Base-by-base conservation (phyloP, 2,888 invertebrate species). In the Zaprionus obscuricornis region DNA sequence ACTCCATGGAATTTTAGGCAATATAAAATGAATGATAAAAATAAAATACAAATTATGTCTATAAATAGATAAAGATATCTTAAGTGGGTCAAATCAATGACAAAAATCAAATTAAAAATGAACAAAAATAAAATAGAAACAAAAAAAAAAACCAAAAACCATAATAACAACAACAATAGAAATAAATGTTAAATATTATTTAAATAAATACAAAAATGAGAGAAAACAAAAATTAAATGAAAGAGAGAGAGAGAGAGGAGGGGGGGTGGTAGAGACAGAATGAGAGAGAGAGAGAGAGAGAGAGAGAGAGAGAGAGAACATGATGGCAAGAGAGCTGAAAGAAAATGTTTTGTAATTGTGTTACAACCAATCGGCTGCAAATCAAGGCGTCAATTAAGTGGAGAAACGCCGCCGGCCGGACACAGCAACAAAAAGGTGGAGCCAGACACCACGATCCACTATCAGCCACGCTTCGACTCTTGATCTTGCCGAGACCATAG, bases 331-430 rank as follows among this genome's bases (percentile, higher is more conserved):
- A 31, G 16, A 13, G 10, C 16, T 7, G 34, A 2, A 8, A 13
- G 20, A 7, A 22, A 22, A n/a, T 11, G 42, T n/a, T n/a, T n/a
- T n/a, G 27, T 27, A 56, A 70, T 56, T 51, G 51, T 45, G 46
- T 43, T 51, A 66, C 55, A 51, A 45, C 71, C 55, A 71, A 69
- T 72, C 59, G 74, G 56, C 47, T 57, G 59, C 59, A 72, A 73
- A 67, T 68, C 73, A 72, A 71, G 73, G 73, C 71, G 71, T 71
- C 71, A 67, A 71, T 71, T 71, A 71, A 73, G 68, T 37, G 51
- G 39, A 56, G 66, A 64, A 72, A 65, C 70, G 50, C 68, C 66
- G 58, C 39, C 57, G 52, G 58, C 72, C 18, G 33, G 43, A 46
- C 43, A 24, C 54, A 60, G 71, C 73, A 73, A 60, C 71, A 68